Conservation (phyloP, 2,888 invertebrate species). For the Euplexia lucipara region DNA sequence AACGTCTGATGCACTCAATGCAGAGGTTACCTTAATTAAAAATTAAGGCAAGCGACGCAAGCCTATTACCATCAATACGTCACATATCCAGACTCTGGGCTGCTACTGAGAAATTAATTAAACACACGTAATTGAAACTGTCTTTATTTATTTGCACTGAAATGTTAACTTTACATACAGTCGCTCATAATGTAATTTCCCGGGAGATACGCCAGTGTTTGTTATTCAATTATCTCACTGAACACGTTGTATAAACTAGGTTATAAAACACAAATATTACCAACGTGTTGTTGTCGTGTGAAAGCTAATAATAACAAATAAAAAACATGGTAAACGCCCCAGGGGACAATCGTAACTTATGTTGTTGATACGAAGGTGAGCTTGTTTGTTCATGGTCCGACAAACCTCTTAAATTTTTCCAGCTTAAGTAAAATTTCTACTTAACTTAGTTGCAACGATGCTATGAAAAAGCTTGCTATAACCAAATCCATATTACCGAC, state of each 20-base stretch:
- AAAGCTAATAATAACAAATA: not conserved
- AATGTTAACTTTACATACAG: conserved; percentile 14
- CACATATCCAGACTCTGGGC: no score
- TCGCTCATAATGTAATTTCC: conserved; percentile 38
- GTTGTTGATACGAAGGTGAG: not conserved
- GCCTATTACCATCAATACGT: no score
- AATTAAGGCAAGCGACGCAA: not conserved
- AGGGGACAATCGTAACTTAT: not conserved
- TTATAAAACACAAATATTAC: conserved; percentile 21
- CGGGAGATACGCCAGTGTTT: conserved; percentile 26
- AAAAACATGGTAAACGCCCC: not conserved
- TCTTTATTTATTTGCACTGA: conserved; percentile 13
- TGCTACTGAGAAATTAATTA: no score
- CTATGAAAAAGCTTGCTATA: no score
- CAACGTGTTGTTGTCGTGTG: conserved; percentile 15
- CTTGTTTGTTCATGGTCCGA: not conserved
- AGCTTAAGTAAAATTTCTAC: no score
- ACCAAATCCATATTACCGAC: no score
- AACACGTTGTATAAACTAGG: conserved; percentile 10
- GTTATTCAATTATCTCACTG: conserved; percentile 27
- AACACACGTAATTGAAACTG: conserved; percentile 14
- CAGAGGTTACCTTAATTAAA: not conserved
- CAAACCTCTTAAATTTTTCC: not conserved
- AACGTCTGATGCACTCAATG: not conserved
- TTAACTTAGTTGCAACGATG: no score